Evolutionary conservation across 2,888 invertebrate species (phyloP).

Genomic region (Melanargia galathea): DNA sequence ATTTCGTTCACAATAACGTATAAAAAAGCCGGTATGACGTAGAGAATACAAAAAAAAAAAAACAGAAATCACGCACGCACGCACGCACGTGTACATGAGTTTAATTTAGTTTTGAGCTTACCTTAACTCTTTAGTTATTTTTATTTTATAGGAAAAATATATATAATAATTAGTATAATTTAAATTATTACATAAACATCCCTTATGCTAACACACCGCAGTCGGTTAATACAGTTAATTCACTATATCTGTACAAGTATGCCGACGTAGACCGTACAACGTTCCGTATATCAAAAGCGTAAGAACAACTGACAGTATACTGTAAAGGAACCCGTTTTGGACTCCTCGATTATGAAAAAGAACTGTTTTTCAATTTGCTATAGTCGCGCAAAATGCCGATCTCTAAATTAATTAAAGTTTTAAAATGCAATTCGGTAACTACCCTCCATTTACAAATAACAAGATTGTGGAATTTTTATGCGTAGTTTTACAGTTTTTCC

Average conservation of each 20-base stretch:
- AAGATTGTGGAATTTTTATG: constrained; percentile 1
- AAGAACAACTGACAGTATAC: constrained; percentile 58
- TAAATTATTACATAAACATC: constrained; percentile 77
- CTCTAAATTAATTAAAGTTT: not conserved
- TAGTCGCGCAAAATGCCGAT: constrained; percentile 26
- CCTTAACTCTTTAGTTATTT: constrained; percentile 75
- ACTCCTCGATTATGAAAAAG: constrained; percentile 38
- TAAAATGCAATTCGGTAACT: constrained; percentile 7
- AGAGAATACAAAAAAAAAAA: no score
- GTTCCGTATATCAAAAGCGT: constrained; percentile 55
- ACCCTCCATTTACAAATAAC: not conserved
- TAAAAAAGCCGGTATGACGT: constrained; percentile 66
- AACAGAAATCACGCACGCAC: constrained; percentile 52
- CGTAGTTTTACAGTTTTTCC: not conserved
- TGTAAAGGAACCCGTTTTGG: constrained; percentile 54
- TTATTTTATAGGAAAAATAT: constrained; percentile 73
- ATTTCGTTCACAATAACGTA: constrained; percentile 69
- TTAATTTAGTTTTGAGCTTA: constrained; percentile 79
- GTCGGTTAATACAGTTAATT: constrained; percentile 47
- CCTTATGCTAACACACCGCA: constrained; percentile 62
- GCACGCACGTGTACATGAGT: constrained; percentile 48
- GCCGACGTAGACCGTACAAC: constrained; percentile 43
- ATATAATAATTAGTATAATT: constrained; percentile 79
- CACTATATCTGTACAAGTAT: constrained; percentile 54
- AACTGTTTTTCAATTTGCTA: constrained; percentile 19